These are phyloP conservation scores for Tichodroma muraria DNA, from an alignment of 2,113 vertebrate species.

Conservation along the genomic window DNA sequence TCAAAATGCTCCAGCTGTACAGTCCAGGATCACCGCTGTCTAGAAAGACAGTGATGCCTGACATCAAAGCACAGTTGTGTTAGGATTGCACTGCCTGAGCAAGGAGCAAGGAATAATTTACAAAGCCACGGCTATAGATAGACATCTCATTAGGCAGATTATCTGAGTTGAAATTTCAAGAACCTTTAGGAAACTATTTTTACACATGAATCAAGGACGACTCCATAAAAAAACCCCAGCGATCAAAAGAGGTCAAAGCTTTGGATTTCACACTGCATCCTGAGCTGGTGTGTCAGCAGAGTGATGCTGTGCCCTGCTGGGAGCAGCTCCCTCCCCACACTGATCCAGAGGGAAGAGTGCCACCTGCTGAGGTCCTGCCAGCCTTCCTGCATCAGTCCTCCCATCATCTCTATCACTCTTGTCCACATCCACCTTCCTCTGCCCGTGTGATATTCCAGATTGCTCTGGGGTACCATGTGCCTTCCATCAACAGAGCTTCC, in stretches of 20 bases:
- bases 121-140: neutral
- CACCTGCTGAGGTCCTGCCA: conserved; percentile 24
- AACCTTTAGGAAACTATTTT: conserved; percentile 25
- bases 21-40: neutral
- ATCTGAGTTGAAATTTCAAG: conserved; percentile 4
- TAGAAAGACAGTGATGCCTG: neutral
- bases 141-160: neutral
- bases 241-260: neutral
- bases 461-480: neutral
- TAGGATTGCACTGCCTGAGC: neutral
- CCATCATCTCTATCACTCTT: too few species aligned
- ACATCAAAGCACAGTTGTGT: neutral
- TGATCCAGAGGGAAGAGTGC: conserved; percentile 19
- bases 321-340: neutral
- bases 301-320: neutral
- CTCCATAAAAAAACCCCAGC: neutral
- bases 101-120: neutral
- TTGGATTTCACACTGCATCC: neutral
- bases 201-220: neutral
- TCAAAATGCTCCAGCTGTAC: neutral
- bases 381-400: neutral
- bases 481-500: neutral
- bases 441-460: neutral
- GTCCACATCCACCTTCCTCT: neutral
- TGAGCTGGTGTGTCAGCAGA: neutral